Percentiles rank a stretch among this genome's conserved stretches.
phyloP scores from a whole-genome alignment of 2,888 invertebrate genomes.

The Busseola fusca region DNA sequence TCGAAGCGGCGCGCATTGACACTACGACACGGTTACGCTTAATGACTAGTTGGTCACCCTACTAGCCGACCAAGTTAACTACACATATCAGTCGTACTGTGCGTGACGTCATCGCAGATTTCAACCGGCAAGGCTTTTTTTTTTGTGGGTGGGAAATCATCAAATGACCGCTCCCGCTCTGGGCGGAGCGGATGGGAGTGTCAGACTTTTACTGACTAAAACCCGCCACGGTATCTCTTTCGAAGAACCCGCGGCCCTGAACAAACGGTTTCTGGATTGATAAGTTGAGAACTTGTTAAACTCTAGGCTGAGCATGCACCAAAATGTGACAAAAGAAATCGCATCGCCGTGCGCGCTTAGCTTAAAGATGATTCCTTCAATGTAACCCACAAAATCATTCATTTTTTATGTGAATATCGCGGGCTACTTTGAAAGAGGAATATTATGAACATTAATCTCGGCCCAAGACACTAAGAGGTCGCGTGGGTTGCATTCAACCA shows the following conservation, averaged over 20 bases:
- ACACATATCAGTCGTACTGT: not conserved
- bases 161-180: too few relatives aligned
- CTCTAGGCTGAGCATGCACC: not conserved
- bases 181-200: too few relatives aligned
- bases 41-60: not conserved
- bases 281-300: not conserved
- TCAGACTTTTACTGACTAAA: too few relatives aligned
- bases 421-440: not conserved
- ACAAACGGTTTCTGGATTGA: not conserved
- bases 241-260: too few relatives aligned
- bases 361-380: not conserved
- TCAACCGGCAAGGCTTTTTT: not conserved
- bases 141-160: too few relatives aligned
- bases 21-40: constrained; percentile 35
- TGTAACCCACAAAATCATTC: not conserved
- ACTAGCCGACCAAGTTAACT: constrained; percentile 17
- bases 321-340: not conserved
- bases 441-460: too few relatives aligned
- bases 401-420: not conserved
- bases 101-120: not conserved
- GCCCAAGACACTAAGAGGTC: not conserved
- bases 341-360: not conserved
- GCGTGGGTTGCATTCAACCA: not conserved
- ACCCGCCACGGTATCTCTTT: too few relatives aligned
- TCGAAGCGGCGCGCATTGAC: constrained; percentile 24